A percentile compares a stretch with the other conserved stretches of the same genome.
phyloP scores from a whole-genome alignment of 2,888 invertebrate genomes.

The Rotaria magnacalcarata region DNA sequence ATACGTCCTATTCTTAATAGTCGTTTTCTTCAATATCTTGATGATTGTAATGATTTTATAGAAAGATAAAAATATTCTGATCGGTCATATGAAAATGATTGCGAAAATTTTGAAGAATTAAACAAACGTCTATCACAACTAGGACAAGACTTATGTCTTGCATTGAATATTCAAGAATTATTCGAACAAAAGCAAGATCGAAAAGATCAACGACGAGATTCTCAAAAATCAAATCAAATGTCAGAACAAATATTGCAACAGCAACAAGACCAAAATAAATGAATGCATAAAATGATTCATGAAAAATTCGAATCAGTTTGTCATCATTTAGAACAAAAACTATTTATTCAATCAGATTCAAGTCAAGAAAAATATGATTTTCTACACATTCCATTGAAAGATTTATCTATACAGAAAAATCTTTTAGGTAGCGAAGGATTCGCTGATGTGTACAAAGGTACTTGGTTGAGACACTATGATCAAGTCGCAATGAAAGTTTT shows the following conservation, averaged over 20 bases:
- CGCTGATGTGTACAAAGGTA: background rate
- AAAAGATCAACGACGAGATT: background rate
- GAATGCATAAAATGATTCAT: background rate
- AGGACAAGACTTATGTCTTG: background rate
- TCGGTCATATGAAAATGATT: too few species aligned
- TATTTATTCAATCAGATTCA: background rate
- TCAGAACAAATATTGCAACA: background rate
- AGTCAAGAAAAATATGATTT: background rate
- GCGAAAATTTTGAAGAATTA: background rate
- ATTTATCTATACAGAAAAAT: background rate
- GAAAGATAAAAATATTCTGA: background rate
- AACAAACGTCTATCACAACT: background rate
- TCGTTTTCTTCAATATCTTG: background rate
- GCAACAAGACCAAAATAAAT: background rate
- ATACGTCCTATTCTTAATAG: background rate
- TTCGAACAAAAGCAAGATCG: constrained; percentile 17
- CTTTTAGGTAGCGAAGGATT: background rate
- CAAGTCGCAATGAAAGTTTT: background rate
- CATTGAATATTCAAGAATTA: constrained; percentile 29
- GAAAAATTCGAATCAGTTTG: background rate
- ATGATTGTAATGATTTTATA: background rate
- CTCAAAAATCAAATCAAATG: background rate
- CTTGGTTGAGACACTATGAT: background rate
- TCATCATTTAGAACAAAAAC: background rate
- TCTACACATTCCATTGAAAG: constrained; percentile 4